phyloP scores from a whole-genome alignment of 2,888 invertebrate species.

The Argyra leucocephala region DNA sequence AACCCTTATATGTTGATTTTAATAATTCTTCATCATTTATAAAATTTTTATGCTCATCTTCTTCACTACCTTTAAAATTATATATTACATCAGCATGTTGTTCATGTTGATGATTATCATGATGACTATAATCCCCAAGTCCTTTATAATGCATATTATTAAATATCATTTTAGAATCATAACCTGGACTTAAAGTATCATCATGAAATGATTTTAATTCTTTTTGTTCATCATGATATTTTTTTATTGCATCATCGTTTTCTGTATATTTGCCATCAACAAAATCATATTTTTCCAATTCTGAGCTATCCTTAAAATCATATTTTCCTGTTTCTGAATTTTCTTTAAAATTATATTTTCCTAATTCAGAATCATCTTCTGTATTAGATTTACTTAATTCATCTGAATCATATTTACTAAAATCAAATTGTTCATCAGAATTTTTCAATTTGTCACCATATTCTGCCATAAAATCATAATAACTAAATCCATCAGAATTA shows the following conservation, averaged over 20 bases:
- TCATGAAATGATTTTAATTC: neutral
- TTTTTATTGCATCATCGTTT: neutral
- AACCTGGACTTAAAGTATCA: neutral
- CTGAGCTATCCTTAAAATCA: neutral
- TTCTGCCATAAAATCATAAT: neutral
- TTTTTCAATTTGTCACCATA: neutral
- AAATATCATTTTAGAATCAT: neutral
- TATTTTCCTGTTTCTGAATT: neutral
- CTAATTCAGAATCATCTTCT: too few species aligned
- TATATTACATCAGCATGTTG: too few species aligned
- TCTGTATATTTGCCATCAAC: neutral
- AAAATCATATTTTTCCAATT: neutral
- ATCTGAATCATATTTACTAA: neutral
- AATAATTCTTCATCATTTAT: neutral
- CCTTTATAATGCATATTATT: neutral
- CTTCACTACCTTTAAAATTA: neutral
- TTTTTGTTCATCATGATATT: neutral
- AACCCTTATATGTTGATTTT: neutral
- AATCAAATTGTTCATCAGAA: neutral
- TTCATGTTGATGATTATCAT: too few species aligned
- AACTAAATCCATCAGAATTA: neutral
- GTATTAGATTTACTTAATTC: too few species aligned
- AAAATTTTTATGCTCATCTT: neutral
- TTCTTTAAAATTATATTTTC: neutral
- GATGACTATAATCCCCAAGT: neutral